Base-by-base conservation (phyloP, 2,888 invertebrate species). In the Holacanthella duospinosa region DNA sequence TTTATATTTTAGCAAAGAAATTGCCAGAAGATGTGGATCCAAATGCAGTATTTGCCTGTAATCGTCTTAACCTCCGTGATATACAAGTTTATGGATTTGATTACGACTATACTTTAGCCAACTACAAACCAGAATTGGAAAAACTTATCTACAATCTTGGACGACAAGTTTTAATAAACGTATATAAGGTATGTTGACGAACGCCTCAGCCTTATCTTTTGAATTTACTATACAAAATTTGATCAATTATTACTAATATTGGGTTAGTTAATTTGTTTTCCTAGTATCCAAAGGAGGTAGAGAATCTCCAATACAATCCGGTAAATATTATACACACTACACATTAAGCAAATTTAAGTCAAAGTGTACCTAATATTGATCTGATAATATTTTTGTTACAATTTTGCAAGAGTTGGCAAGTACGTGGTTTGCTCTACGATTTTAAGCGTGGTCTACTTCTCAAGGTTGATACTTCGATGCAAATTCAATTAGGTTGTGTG, bases 51-150 rank as follows among this genome's bases (percentile, higher is more conserved):
- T 97, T 95, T 80, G 93, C 94, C 16, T 96, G 95, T 78, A 97
- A 97, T 80, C 95, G 96, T 76, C 80, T 96, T 63, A 89, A 94
- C 77, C 80, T 97, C 60, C 83, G 87, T 68, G 89, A 93, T 78
- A 90, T 97, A 48, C 85, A 89, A 75, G 92, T 95, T 0, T 95
- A 94, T 81, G 93, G 97, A 26, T 97, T 97, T 80, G 97, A 97
- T 79, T 97, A 97, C 80, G 97, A 97, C 78, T 97, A 97, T 78
- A 97, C 97, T 0, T 78, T 97, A 74, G 96, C 96, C 1, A 90
- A 92, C 74, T 97, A 97, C 77, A 93, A 91, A 75, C 88, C 89
- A 12, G 84, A 87, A 25, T 80, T 97, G 76, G 92, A 95, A 76
- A 86, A 86, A 76, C 81, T 96, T 56, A 83, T 97, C 24, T 97